Base-by-base conservation (phyloP, 2,113 vertebrate genomes). In the Brachirus orientalis region DNA sequence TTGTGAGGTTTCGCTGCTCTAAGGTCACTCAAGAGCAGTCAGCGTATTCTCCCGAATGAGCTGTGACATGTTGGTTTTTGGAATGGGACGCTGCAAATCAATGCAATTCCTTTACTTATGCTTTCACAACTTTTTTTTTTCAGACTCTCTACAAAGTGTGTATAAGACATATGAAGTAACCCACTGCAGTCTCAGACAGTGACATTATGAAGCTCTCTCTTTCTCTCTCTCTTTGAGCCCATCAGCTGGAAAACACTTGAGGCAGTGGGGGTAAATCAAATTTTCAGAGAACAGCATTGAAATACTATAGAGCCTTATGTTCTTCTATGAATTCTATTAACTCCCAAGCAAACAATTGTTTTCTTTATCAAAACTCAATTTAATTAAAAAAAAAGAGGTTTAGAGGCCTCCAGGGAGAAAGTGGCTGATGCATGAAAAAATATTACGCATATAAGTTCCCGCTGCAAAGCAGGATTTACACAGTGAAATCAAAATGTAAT, bases 291-390 rank as follows among this genome's bases (percentile, higher is more conserved):
- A 72, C 78, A 69, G 63, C 86, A 83, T 82, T 74, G 79, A 87
- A 87, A 81, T 74, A 61, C 45, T 64, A 55, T 44, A 43, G 46
- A 71, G 56, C 28, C 48, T 56, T 40, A 50, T 85, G 72, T 72
- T 84, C 62, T 8, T 76, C 63, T 53, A 61, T 75, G 75, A 87
- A 85, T 84, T 78, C 80, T 75, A 87, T 92, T 84, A 85, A 84
- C 64, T 65, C 46, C 47, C 72, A 76, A 75, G 62, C 65, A 80
- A 89, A 81, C 72, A 75, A 75, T 86, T 79, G 73, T 86, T 87
- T 89, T 86, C 80, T 85, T 89, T 86, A 89, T 87, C 68, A 76
- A 79, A 89, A 84, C 64, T 78, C 67, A 75, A 76, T 78, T 82
- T 73, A 58, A 86, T 82, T 87, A 57, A 40, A 43, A 35, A 59